Conservation (phyloP, 2,888 invertebrate genomes). For the Copidosoma aretas region DNA sequence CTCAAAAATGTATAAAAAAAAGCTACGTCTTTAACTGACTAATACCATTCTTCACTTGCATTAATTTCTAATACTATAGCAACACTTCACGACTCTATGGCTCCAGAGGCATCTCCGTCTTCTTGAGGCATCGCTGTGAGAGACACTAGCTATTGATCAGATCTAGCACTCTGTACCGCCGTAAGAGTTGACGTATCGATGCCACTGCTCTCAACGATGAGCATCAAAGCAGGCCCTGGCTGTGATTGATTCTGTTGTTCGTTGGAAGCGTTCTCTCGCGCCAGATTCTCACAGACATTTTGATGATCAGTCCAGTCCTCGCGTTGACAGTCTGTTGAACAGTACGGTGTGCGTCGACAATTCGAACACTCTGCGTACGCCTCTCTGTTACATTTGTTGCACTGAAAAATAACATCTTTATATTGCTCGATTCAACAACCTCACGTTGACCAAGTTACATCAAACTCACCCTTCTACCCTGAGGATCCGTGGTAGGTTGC, state of each 20-base stretch:
- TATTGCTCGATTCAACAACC: not conserved
- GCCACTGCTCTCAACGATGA: slow-evolving; percentile 77
- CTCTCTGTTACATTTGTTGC: slow-evolving; percentile 88
- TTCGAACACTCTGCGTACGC: slow-evolving; percentile 87
- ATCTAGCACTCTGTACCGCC: not conserved
- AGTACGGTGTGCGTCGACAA: slow-evolving; percentile 85
- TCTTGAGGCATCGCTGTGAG: not conserved
- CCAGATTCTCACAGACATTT: slow-evolving; percentile 70
- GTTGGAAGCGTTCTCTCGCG: slow-evolving; percentile 65
- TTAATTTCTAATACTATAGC: no score
- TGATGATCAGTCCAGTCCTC: slow-evolving; percentile 90
- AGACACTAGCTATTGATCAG: not conserved
- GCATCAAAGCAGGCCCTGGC: slow-evolving; percentile 78
- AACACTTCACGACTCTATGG: not conserved
- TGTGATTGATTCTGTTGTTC: slow-evolving; percentile 54
- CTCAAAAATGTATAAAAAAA: no score
- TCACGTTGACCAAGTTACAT: not conserved
- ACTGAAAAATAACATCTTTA: slow-evolving; percentile 64
- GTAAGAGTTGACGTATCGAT: slow-evolving; percentile 24
- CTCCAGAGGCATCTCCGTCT: not conserved
- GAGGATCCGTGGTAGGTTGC: slow-evolving; percentile 69
- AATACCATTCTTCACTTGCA: no score
- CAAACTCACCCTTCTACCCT: slow-evolving; percentile 74
- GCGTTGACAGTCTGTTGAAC: slow-evolving; percentile 88
- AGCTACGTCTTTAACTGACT: no score